Evolutionary conservation across 2,797 vertebrate species (phyloP).

Genomic region (Muscicapa comitata): DNA sequence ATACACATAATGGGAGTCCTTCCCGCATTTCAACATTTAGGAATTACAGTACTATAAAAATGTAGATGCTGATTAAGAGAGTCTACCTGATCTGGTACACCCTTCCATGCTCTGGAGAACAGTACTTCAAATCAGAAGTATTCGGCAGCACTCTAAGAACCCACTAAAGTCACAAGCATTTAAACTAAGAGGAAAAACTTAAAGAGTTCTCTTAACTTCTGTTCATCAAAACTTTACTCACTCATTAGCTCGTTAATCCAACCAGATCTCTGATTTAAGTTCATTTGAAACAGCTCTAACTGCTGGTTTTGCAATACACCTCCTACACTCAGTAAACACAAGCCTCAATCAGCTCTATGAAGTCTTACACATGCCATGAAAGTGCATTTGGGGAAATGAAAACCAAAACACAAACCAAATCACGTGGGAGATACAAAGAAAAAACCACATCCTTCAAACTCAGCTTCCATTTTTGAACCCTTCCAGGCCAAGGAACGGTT

Average conservation of each 20-base stretch:
- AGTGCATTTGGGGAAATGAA: background rate
- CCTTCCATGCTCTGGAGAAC: background rate
- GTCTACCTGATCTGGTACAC: background rate
- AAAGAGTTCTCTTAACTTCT: background rate
- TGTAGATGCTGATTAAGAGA: background rate
- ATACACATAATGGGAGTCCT: background rate
- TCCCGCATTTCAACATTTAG: rapidly evolving
- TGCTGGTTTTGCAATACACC: background rate
- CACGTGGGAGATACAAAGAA: background rate
- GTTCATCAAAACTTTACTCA: background rate
- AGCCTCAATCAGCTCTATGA: background rate
- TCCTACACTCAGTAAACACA: background rate
- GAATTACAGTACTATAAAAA: background rate
- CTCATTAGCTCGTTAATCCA: background rate
- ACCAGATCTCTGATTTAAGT: background rate
- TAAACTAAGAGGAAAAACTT: background rate
- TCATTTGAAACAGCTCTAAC: background rate
- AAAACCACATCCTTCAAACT: background rate
- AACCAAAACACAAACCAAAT: background rate
- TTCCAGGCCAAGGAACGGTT: rapidly evolving
- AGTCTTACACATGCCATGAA: rapidly evolving
- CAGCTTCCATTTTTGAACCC: background rate
- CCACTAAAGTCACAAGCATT: background rate
- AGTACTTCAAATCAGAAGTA: background rate
- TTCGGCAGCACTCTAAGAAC: background rate